Evolutionary conservation across 2,797 vertebrate genomes (phyloP), one percentile per base, ranked within the genome.

Genomic region (Anabas testudineus): DNA sequence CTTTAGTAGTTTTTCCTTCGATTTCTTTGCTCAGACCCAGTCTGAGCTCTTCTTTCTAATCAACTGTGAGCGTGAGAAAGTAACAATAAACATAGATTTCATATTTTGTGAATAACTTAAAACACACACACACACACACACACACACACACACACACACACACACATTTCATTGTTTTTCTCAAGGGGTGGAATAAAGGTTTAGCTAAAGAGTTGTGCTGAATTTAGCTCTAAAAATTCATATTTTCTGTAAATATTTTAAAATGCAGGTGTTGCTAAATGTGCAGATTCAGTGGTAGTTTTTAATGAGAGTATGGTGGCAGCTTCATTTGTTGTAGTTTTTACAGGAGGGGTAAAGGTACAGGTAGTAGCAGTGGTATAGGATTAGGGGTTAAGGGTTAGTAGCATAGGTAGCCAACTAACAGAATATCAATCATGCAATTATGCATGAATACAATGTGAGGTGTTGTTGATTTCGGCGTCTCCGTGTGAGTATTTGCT

Each of bases 51-150:
- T 10, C 19, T 48, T 16, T 34, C 24, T 30, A 22, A 26, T 21
- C 21, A 48, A 37, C 58, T 22, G 19, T 36, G 7, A 3, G 21
- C 49, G 55, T 30, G 21, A 24, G 43, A 28, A 8, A 39, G 19
- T 46, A 46, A 58, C 57, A 28, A 54, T 59, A 42, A 55, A 54
- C 26, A 1, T 43, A 34, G 15, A 51, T 24, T 39, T 30, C 7
- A 48, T 55, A 22, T 61, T 21, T 37, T 7, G 56, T 15, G 32
- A 57, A 74, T 32, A 56, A 24, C 3, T 42, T 49, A 57, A 34
- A 34, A 34, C n/a, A n/a, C n/a, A n/a, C n/a, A n/a, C n/a, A n/a
- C n/a, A n/a, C n/a, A n/a, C n/a, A n/a, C n/a, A n/a, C n/a, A n/a
- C n/a, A n/a, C n/a, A n/a, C n/a, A n/a, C n/a, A n/a, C n/a, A n/a